Base-by-base conservation (phyloP, 1,140 invertebrate genomes). In the Drosophila lini region DNA sequence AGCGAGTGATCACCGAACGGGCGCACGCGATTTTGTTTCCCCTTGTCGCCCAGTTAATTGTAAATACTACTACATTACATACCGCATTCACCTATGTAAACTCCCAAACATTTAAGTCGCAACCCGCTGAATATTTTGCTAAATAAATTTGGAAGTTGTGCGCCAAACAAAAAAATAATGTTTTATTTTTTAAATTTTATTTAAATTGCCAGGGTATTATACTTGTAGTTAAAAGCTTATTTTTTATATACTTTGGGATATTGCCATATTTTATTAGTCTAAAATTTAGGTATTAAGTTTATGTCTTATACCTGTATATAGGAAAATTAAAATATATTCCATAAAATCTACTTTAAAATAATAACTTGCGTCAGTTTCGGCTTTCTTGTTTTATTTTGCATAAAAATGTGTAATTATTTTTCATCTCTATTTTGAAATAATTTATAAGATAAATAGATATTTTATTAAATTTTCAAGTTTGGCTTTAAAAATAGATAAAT, bases 131-230 rank as follows among this genome's bases (percentile, higher is more conserved):
- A 80, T 68, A 71, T 77, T 84, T 80, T 74, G 68, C 73, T 81
- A 63, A 84, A 85, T 85, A 85, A 85, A 85, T 78, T 85, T 78
- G 45, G 34, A 80, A 84, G 78, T 78, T 71, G 73, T 78, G 81
- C 68, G 81, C 62, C 45, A 47, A 47, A 47, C 13, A 6, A 25
- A 25, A 25, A 25, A 25, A 25, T 25, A 25, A 25, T 16, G 3
- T 16, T 16, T 5, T 3, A 5, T 16, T 41, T 41, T n/a, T 2
- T 6, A 0, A n/a, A 8, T 40, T 7, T 41, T 3, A 41, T 41
- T 40, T n/a, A 5, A 28, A 28, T 5, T 28, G 25, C 5, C 22
- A 22, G 22, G 22, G 22, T 22, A 28, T 28, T 28, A 28, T 6
- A 28, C 5, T 5, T 28, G 5, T 28, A 28, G 25, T 0, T 6